Evolutionary conservation across 2,888 invertebrate genomes (phyloP), one percentile per base, ranked within the genome.

Genomic region (Schizotus pectinicornis): DNA sequence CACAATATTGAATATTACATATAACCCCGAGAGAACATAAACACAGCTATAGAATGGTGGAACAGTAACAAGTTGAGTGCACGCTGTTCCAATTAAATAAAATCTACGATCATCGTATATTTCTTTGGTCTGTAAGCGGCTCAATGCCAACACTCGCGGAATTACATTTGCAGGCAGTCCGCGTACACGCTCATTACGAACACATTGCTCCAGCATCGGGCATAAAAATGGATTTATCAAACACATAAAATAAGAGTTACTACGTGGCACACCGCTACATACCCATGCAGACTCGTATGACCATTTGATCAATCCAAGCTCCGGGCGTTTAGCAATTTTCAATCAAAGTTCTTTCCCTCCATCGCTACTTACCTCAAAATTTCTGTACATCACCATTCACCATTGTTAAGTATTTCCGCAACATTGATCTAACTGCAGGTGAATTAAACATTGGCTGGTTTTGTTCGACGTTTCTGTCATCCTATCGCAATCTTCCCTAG

Each of bases 1-100:
- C 74, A 74, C 74, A 75, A 75, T 77, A 76, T 77, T 75, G 75
- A 76, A 76, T 76, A 74, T 75, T 77, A 77, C 73, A 69, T 74
- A 75, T 72, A 72, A 71, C 70, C 70, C 62, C 64, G 67, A 57
- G 65, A 66, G 63, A 64, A 62, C 74, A 71, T 77, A 77, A 76
- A 77, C 73, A 76, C 72, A 60, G 64, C 69, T 67, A 70, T 72
- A 68, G 67, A 67, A 75, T 68, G 73, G 72, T 68, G 63, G 70
- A 73, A 70, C 73, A 71, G 74, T 71, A 74, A 74, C 74, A 73
- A 68, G 67, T 71, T 68, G 71, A 72, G 68, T 68, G 68, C 75
- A 73, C 63, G 76, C 75, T 76, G 77, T 72, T 77, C 77, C 76
- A 77, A 77, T 77, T 77, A 77, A 76, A 74, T 65, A 67, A 72